These are phyloP conservation scores for Troilus luridus DNA, from an alignment of 2,888 invertebrate species.

Conservation along the genomic window DNA sequence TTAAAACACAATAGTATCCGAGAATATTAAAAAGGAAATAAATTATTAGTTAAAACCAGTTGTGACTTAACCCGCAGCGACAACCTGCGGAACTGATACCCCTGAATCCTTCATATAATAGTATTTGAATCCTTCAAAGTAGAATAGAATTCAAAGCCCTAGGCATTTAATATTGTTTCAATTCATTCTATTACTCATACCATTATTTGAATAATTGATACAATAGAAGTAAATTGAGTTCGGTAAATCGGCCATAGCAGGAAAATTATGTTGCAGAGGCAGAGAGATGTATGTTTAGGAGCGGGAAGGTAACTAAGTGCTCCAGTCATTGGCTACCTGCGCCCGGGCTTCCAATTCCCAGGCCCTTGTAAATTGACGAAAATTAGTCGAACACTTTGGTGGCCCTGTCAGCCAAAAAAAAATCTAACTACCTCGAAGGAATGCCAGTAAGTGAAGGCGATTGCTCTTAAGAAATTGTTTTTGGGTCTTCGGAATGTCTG, in stretches of 20 bases:
- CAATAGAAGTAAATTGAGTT: too few relatives aligned
- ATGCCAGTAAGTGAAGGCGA: neutral
- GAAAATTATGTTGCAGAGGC: neutral
- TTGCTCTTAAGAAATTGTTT: neutral
- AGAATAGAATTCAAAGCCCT: too few relatives aligned
- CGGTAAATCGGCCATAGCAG: neutral
- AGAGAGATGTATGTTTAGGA: neutral
- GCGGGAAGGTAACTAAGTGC: neutral
- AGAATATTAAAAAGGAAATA: too few relatives aligned
- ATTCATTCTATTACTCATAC: too few relatives aligned
- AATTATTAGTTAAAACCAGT: too few relatives aligned
- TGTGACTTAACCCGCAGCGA: too few relatives aligned
- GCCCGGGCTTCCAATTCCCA: neutral
- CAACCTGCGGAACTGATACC: too few relatives aligned
- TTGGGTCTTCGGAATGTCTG: neutral
- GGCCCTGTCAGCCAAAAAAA: neutral
- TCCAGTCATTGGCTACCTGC: neutral
- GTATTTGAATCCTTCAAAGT: too few relatives aligned
- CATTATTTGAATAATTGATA: too few relatives aligned
- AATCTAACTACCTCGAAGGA: neutral
- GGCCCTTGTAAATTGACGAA: constrained; percentile 35
- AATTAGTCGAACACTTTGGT: constrained; percentile 23
- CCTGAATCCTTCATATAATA: too few relatives aligned
- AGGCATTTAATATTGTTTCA: too few relatives aligned
- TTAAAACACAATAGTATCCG: too few relatives aligned